Percentiles rank a stretch among this genome's conserved stretches.
Evolutionary conservation across 2,888 invertebrate species (phyloP).

Genomic region (Plagiodera versicolora): DNA sequence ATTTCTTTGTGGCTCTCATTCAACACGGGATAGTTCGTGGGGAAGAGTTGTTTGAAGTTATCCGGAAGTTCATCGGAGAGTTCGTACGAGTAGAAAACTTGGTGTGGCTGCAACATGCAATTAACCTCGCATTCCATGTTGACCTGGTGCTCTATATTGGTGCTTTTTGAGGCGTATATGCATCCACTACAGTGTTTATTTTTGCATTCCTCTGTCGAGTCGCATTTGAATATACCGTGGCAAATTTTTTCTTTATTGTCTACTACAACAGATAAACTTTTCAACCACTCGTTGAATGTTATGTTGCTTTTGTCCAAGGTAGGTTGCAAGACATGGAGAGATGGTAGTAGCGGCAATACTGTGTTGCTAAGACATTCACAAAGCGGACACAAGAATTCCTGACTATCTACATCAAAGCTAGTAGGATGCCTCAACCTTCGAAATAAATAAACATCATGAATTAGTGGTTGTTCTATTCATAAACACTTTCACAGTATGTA

Average conservation of each 20-base stretch:
- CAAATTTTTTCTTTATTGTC: slow-evolving; percentile 52
- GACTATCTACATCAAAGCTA: slow-evolving; percentile 86
- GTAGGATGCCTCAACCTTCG: slow-evolving; percentile 76
- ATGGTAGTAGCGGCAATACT: slow-evolving; percentile 85
- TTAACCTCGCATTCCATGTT: slow-evolving; percentile 47
- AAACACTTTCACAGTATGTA: no score
- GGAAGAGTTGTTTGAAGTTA: slow-evolving; percentile 52
- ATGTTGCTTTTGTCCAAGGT: slow-evolving; percentile 52
- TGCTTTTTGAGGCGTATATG: slow-evolving; percentile 47
- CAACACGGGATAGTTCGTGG: slow-evolving; percentile 37
- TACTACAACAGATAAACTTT: slow-evolving; percentile 55
- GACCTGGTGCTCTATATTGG: slow-evolving; percentile 38
- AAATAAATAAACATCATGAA: neutral
- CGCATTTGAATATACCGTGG: slow-evolving; percentile 56
- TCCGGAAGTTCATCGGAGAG: slow-evolving; percentile 39
- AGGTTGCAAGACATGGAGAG: slow-evolving; percentile 61
- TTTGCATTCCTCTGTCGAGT: slow-evolving; percentile 56
- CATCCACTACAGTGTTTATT: slow-evolving; percentile 58
- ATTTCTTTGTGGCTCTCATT: slow-evolving; percentile 60
- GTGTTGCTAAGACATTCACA: slow-evolving; percentile 97
- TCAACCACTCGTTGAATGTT: slow-evolving; percentile 64
- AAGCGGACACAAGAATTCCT: slow-evolving; percentile 95
- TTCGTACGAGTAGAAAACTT: slow-evolving; percentile 41
- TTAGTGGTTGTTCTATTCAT: no score
- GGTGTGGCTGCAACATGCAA: slow-evolving; percentile 47